Base-by-base conservation (phyloP, 2,888 invertebrate genomes). In the Meandrusa payeni region DNA sequence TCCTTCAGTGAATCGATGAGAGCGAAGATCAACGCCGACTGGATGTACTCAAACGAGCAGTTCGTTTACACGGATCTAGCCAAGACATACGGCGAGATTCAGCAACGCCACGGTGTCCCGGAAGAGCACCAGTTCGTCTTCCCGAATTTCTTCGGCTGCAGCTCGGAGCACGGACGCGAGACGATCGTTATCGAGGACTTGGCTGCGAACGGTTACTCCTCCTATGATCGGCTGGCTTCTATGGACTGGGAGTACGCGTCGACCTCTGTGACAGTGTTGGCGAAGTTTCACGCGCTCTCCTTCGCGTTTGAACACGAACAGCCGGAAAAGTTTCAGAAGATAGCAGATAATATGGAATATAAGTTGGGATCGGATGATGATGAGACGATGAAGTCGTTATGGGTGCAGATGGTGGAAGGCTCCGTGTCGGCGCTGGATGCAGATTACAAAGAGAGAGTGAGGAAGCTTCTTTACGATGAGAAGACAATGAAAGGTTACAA, bases 201-300 rank as follows among this genome's bases (percentile, higher is more conserved):
- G 13, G 43, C 54, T 2, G 51, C 40, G 0, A 43, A 50, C 10
- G 80, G 80, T 0, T 88, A 64, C 37, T 48, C 34, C 0, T 39
- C 61, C 0, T 71, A 63, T 15, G 63, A 78, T 20, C 64, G 79
- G 40, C 59, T 73, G 5, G 57, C 64, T 9, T 51, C 68, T 0
- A 55, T 85, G 7, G 65, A 73, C 33, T 78, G 76, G 74, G 61
- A 65, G 1, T 77, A 79, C 32, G 75, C 76, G 0, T 49, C 58
- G 0, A 48, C 63, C 0, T 66, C 72, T 0, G 54, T 78, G 1
- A 59, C 57, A 2, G 62, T 62, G 11, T 52, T 86, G 12, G 82
- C 78, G 0, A 77, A 76, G 44, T 64, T 80, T 42, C 88, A 88
- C 49, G 85, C 85, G 0, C 45, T 83, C 0, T 80, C 83, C 0